These are phyloP conservation scores for Psilopsiagon aymara DNA, from an alignment of 2,113 vertebrate genomes.

Conservation along the genomic window DNA sequence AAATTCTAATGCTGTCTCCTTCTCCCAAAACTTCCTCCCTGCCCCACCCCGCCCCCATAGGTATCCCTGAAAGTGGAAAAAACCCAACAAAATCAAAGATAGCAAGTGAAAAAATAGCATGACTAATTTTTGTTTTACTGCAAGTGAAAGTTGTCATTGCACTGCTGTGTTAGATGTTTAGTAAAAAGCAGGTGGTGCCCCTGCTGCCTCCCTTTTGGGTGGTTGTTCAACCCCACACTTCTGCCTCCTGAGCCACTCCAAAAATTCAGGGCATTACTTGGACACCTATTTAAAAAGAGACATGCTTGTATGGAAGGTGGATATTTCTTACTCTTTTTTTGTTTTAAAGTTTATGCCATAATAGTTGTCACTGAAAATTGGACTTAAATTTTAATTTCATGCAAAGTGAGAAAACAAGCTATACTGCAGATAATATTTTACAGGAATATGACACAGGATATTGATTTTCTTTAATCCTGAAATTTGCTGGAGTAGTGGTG, in stretches of 20 bases:
- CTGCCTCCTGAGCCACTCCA: not conserved
- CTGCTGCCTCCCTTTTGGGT: not conserved
- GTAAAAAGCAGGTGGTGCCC: not conserved
- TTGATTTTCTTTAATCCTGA: conserved; percentile 29
- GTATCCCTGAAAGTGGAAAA: not conserved
- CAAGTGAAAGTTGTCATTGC: not conserved
- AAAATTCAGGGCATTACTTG: not conserved
- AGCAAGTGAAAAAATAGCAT: not conserved
- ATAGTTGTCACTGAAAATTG: not conserved
- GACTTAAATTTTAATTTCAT: not conserved
- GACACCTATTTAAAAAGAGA: not conserved
- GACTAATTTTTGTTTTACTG: not conserved
- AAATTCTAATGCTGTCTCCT: not conserved
- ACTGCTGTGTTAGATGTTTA: not conserved
- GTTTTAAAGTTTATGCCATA: not conserved
- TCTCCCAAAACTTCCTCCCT: not conserved
- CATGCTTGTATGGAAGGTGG: not conserved
- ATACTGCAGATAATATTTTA: not conserved
- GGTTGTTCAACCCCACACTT: not conserved
- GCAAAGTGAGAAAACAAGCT: not conserved
- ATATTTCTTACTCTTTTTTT: not conserved
- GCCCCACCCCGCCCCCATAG: rapidly evolving
- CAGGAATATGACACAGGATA: not conserved
- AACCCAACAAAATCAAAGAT: not conserved
- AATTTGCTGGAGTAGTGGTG: not conserved